A percentile compares a stretch with the other conserved stretches of the same genome.
Conservation (phyloP, 1,140 invertebrate species). For the Meteorus sp. region DNA sequence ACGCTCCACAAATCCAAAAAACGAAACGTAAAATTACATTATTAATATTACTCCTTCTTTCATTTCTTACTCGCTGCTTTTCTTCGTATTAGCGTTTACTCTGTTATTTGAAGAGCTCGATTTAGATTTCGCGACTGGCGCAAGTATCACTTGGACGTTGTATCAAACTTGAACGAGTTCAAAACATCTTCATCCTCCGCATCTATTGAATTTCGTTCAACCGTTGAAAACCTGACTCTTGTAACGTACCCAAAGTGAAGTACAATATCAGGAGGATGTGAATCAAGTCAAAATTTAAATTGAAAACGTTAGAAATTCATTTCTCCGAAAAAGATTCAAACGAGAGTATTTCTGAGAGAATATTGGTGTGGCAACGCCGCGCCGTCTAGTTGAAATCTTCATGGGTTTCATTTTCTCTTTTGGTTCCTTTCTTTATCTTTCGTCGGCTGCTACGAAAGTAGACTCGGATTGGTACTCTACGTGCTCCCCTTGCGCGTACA, state of each 20-base stretch:
- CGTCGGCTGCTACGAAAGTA: too few relatives aligned
- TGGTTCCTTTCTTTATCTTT: conserved; percentile 23
- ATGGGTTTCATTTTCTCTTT: conserved; percentile 26
- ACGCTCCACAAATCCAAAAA: not conserved
- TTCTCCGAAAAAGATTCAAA: not conserved
- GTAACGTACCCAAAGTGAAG: too few relatives aligned
- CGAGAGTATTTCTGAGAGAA: too few relatives aligned
- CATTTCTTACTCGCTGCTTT: not conserved
- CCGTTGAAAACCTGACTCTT: too few relatives aligned
- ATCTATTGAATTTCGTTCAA: too few relatives aligned
- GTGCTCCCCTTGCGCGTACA: too few relatives aligned
- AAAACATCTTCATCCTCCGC: too few relatives aligned
- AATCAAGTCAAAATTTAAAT: too few relatives aligned
- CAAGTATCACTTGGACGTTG: conserved; percentile 8
- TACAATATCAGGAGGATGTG: too few relatives aligned
- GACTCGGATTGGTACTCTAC: too few relatives aligned
- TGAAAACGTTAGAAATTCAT: not conserved
- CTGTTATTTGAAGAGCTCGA: not conserved
- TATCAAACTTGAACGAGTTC: too few relatives aligned
- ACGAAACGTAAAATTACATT: not conserved
- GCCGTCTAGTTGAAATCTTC: conserved; percentile 25
- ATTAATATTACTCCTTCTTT: not conserved
- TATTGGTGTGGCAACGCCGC: conserved; percentile 22
- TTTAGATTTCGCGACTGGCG: conserved; percentile 5
- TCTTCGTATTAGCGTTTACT: too few relatives aligned